Conservation (phyloP, 1,140 invertebrate genomes). For the Drosophila lowei region DNA sequence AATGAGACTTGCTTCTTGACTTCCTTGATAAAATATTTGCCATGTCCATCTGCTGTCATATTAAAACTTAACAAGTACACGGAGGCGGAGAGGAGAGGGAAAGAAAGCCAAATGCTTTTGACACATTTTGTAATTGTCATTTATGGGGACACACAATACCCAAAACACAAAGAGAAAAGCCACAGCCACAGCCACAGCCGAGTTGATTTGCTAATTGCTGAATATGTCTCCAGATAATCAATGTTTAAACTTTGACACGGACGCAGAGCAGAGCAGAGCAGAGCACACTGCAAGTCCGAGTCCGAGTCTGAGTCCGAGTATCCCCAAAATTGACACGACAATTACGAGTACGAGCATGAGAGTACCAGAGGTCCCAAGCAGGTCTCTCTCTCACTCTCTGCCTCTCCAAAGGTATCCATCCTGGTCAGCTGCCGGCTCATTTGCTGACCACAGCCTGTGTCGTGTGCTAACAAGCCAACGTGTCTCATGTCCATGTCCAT, state of each 20-base stretch:
- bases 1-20: constrained; percentile 32
- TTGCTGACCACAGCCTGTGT: constrained; percentile 74
- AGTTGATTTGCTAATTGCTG: constrained; percentile 83
- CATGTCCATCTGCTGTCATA: constrained; percentile 71
- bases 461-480: constrained; percentile 76
- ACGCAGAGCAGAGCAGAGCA: constrained; percentile 20
- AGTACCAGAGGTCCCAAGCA: constrained; percentile 2
- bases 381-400: not conserved
- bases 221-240: constrained; percentile 83
- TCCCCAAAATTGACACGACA: constrained; percentile 73
- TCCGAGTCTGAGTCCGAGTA: constrained; percentile 41
- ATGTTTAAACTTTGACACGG: constrained; percentile 80
- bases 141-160: constrained; percentile 32
- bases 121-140: constrained; percentile 79
- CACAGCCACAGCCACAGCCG: constrained; percentile 56
- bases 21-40: constrained; percentile 54
- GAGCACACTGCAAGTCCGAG: constrained; percentile 19
- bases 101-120: constrained; percentile 58
- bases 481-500: constrained; percentile 50
- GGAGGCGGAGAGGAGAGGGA: not conserved
- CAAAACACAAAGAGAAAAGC: not conserved
- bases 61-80: constrained; percentile 71
- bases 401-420: constrained; percentile 1
- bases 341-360: constrained; percentile 42
- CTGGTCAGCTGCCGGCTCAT: constrained; percentile 61